A percentile compares a stretch with the other conserved stretches of the same genome.
Conservation (phyloP, 2,888 invertebrate species). For the Nemoura dubitans region DNA sequence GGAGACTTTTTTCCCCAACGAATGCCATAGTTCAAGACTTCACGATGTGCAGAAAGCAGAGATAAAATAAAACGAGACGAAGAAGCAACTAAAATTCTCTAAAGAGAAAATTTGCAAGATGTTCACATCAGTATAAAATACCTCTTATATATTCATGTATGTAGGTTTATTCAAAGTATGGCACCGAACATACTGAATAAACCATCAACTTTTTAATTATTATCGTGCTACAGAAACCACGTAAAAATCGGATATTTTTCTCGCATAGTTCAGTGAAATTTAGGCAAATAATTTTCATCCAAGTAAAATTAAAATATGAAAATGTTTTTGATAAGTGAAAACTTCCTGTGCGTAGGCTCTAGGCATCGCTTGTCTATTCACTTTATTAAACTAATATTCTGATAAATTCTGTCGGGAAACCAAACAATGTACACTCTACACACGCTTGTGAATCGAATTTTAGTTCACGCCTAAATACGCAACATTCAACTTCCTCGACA, state of each 20-base stretch:
- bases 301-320: not conserved
- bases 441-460: not conserved
- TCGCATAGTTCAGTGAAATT: not conserved
- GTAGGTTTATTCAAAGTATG: constrained; percentile 12
- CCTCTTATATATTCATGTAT: constrained; percentile 5
- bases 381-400: not conserved
- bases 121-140: not conserved
- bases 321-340: not conserved
- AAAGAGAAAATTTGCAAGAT: constrained; percentile 12
- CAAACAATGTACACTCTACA: too few species aligned
- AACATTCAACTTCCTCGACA: not conserved
- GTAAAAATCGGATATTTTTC: not conserved
- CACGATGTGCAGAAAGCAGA: not conserved
- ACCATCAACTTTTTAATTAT: not conserved
- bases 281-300: not conserved
- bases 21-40: not conserved
- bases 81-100: not conserved
- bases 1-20: not conserved
- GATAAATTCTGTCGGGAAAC: not conserved
- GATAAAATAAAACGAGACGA: not conserved
- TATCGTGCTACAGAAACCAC: not conserved
- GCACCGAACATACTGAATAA: not conserved
- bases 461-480: not conserved
- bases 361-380: not conserved
- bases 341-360: too few species aligned